Percentiles rank a stretch among this genome's conserved stretches.
phyloP scores from a whole-genome alignment of 2,888 invertebrate species.

The Slavum lentiscoides region DNA sequence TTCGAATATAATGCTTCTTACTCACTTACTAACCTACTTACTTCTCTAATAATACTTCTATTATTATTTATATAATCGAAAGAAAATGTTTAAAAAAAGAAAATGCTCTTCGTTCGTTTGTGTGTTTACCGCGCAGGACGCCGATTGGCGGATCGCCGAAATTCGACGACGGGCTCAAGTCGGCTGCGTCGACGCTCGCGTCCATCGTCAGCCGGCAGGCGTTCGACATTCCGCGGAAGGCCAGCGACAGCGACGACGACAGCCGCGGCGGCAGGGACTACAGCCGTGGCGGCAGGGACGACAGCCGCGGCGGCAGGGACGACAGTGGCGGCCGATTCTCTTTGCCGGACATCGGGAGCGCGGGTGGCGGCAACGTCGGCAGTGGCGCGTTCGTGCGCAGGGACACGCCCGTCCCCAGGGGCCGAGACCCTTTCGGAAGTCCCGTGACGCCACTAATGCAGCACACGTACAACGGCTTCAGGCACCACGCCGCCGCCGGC shows the following conservation, averaged over 20 bases:
- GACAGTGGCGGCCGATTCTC: not conserved
- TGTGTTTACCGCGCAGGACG: not conserved
- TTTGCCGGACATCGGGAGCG: slow-evolving; percentile 16
- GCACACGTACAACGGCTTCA: slow-evolving; percentile 13
- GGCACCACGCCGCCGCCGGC: too few species aligned
- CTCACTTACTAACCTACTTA: too few species aligned
- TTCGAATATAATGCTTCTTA: too few species aligned
- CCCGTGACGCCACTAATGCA: slow-evolving; percentile 23
- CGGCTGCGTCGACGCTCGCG: slow-evolving; percentile 46
- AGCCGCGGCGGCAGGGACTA: too few species aligned
- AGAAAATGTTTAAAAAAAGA: too few species aligned
- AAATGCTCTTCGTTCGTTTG: not conserved
- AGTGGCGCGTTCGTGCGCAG: not conserved
- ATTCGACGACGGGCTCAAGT: slow-evolving; percentile 2
- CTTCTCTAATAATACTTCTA: too few species aligned
- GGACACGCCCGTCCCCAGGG: not conserved
- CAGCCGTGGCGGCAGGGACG: too few species aligned
- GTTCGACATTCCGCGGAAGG: slow-evolving; percentile 26
- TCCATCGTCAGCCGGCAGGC: slow-evolving; percentile 47
- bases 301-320: too few species aligned
- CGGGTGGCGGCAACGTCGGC: not conserved
- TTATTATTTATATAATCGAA: too few species aligned
- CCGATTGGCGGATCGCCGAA: not conserved
- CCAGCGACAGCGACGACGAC: too few species aligned
- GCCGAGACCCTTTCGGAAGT: slow-evolving; percentile 38